Conservation (phyloP, 2,113 vertebrate species). For the Guaruba guarouba region DNA sequence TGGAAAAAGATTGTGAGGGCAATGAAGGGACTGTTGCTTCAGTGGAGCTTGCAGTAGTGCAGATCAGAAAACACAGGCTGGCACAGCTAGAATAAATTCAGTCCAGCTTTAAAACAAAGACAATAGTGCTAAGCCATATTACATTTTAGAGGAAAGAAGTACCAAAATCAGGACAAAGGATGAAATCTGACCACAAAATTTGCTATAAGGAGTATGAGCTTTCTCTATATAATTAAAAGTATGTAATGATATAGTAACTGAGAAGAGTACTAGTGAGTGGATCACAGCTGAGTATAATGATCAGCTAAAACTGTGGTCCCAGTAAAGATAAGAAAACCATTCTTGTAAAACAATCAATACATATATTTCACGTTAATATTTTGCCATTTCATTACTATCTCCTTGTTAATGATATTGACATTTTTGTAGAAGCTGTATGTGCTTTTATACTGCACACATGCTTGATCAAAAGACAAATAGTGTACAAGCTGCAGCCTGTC, state of each 20-base stretch:
- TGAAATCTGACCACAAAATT: constrained; percentile 71
- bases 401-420: neutral
- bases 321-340: constrained; percentile 39
- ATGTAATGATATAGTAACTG: constrained; percentile 23
- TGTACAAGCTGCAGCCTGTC: neutral
- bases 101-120: constrained; percentile 63
- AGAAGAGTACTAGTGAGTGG: neutral
- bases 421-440: constrained; percentile 1
- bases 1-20: constrained; percentile 12
- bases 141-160: constrained; percentile 62
- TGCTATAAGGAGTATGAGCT: constrained; percentile 62
- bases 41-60: constrained; percentile 23
- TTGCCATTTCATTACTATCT: neutral
- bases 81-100: constrained; percentile 53
- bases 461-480: neutral
- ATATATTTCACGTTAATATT: constrained; percentile 32
- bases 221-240: constrained; percentile 47
- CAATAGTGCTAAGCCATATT: constrained; percentile 53
- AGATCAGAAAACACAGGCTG: constrained; percentile 58
- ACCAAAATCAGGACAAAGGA: constrained; percentile 68
- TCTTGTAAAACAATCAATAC: constrained; percentile 16
- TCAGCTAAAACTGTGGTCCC: neutral
- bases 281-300: constrained; percentile 9
- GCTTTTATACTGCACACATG: neutral
- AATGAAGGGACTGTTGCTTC: constrained; percentile 63